phyloP scores from a whole-genome alignment of 2,888 invertebrate species.

The Congeria kusceri region DNA sequence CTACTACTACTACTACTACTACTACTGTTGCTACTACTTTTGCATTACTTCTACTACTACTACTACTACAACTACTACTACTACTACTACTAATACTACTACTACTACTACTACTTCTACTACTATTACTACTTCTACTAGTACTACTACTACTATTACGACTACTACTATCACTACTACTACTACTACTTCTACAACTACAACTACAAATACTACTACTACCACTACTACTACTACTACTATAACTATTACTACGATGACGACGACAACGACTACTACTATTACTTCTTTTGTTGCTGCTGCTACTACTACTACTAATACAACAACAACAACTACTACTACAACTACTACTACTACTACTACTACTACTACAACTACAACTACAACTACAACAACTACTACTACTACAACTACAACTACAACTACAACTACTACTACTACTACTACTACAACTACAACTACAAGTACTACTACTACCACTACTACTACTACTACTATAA shows the following conservation, averaged over 20 bases:
- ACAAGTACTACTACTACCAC: constrained; percentile 13
- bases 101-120: no score
- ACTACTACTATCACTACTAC: no score
- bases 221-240: no score
- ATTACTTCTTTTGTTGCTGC: no score
- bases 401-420: constrained; percentile 14
- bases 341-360: constrained; percentile 14
- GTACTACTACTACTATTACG: no score
- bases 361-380: constrained; percentile 27
- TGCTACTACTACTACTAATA: no score
- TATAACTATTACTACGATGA: no score
- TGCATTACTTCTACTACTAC: constrained; percentile 18
- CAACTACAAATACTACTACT: no score
- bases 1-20: constrained; percentile 15
- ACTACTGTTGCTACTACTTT: constrained; percentile 20
- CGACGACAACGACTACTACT: no score
- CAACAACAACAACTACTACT: constrained; percentile 19
- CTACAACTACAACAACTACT: constrained; percentile 23
- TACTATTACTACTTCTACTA: no score
- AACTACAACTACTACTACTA: constrained; percentile 5
- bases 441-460: constrained; percentile 15
- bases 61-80: constrained; percentile 20
- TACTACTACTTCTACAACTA: no score
- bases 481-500: constrained; percentile 8
- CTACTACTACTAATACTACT: no score